A percentile compares a stretch with the other conserved stretches of the same genome.
Conservation (phyloP, 2,888 invertebrate species). For the Nymphalis urticae region DNA sequence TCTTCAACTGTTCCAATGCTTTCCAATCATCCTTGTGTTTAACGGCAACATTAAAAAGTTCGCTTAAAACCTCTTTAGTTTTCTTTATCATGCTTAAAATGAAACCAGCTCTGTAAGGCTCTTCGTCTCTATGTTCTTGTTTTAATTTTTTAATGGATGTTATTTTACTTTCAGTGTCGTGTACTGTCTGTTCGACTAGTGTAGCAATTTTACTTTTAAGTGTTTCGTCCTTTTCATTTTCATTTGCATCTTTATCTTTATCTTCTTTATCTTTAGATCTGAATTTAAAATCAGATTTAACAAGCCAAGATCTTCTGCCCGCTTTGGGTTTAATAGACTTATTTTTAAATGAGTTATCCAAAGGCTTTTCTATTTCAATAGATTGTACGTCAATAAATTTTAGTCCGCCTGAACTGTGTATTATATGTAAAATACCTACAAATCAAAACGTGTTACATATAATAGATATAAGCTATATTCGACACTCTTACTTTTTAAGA, state of each 20-base stretch:
- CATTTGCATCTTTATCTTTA: conserved; percentile 25
- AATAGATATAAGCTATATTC: no score
- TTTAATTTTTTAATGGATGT: conserved; percentile 51
- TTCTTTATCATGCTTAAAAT: conserved; percentile 67
- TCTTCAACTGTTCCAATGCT: conserved; percentile 66
- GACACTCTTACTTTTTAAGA: no score
- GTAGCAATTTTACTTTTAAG: conserved; percentile 61
- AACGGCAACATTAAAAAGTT: conserved; percentile 67
- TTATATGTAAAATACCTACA: conserved; percentile 13
- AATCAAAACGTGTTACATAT: neutral
- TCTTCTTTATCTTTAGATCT: conserved; percentile 16
- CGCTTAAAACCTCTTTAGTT: conserved; percentile 60
- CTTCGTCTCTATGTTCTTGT: conserved; percentile 43
- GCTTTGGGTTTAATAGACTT: conserved; percentile 20
- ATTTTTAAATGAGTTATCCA: neutral
- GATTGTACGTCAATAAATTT: conserved; percentile 28
- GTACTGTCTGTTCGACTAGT: conserved; percentile 62
- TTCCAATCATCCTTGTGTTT: conserved; percentile 68
- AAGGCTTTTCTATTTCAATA: neutral
- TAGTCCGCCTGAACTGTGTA: conserved; percentile 16
- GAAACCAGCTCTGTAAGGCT: conserved; percentile 63
- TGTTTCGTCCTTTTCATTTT: conserved; percentile 54
- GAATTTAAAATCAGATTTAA: conserved; percentile 16
- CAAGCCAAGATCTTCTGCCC: conserved; percentile 39
- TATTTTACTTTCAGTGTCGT: conserved; percentile 60